Evolutionary conservation across 2,888 invertebrate genomes (phyloP), one percentile per base, ranked within the genome.

Genomic region (Auanema freiburgensis): DNA sequence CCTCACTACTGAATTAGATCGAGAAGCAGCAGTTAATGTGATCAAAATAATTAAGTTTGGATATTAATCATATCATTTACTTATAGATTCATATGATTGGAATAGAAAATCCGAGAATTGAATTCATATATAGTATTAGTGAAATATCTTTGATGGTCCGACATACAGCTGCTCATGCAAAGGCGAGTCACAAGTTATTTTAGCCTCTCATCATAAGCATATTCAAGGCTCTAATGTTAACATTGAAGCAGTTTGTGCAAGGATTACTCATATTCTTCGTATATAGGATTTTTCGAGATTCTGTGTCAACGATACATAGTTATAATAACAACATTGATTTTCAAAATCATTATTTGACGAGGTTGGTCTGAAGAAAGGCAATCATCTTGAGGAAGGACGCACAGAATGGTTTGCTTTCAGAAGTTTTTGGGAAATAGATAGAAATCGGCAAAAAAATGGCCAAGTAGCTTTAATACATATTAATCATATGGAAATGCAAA

Each of bases 391-490:
- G 21, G 11, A 50, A 50, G 11, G 52, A 52, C n/a, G 24, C n/a
- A 21, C n/a, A 52, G 52, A 52, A 23, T 18, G 21, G 24, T 21
- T 21, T 33, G 40, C 12, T 56, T 71, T 50, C 59, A 75, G 74
- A 21, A 60, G 77, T 51, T 81, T 81, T 59, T 79, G 78, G 79
- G 63, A 69, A 59, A 81, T 82, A 23, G 81, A 81, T 59, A 43
- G 64, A 4, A 67, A 64, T 49, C 72, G 81, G 3, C 59, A 63
- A 21, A 23, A 44, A 1, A 52, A 24, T 10, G 69, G 70, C 3
- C 60, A 72, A 50, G 50, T 65, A 1, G 66, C 63, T 25, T 59
- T 79, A 12, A 44, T 64, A 1, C 60, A 59, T 23, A 59, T 79
- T 18, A 66, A 66, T 16, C 69, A 69, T 40, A 56, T 55, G 46